phyloP scores from a whole-genome alignment of 2,888 invertebrate genomes.

The Stenoptilia bipunctidactyla region DNA sequence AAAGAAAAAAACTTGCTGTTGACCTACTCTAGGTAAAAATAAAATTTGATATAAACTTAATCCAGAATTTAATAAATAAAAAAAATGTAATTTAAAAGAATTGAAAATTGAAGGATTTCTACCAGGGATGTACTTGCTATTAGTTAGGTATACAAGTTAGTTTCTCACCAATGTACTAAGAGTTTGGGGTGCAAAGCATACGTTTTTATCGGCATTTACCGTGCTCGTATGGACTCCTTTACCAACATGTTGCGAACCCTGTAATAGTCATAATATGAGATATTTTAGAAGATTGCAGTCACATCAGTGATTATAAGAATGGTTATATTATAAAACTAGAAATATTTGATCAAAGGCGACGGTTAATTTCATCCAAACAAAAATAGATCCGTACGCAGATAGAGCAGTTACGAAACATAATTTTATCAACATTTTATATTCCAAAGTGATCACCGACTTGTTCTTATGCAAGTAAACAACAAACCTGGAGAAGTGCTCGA shows the following conservation, averaged over 20 bases:
- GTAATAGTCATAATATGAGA: constrained; percentile 20
- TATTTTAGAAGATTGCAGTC: no score
- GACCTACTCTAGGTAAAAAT: no score
- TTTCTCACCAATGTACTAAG: constrained; percentile 60
- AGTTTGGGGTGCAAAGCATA: constrained; percentile 47
- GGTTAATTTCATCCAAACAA: no score
- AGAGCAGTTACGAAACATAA: constrained; percentile 51
- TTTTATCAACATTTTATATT: constrained; percentile 7
- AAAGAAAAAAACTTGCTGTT: no score
- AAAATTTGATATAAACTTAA: no score
- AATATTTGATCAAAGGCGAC: no score
- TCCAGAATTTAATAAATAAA: no score
- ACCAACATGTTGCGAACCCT: constrained; percentile 50
- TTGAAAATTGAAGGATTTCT: no score
- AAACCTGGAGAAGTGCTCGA: constrained; percentile 51
- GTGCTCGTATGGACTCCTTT: constrained; percentile 56
- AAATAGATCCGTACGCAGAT: constrained; percentile 5
- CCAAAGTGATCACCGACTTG: constrained; percentile 4
- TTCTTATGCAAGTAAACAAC: constrained; percentile 5
- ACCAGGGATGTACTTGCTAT: constrained; percentile 21
- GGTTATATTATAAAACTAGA: no score
- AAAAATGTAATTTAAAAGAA: no score
- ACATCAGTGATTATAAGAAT: no score
- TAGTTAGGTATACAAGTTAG: constrained; percentile 49
- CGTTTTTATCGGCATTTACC: constrained; percentile 52